A percentile compares a stretch with the other conserved stretches of the same genome.
Conservation (phyloP, 2,797 vertebrate genomes). For the Xiphophorus birchmanni region DNA sequence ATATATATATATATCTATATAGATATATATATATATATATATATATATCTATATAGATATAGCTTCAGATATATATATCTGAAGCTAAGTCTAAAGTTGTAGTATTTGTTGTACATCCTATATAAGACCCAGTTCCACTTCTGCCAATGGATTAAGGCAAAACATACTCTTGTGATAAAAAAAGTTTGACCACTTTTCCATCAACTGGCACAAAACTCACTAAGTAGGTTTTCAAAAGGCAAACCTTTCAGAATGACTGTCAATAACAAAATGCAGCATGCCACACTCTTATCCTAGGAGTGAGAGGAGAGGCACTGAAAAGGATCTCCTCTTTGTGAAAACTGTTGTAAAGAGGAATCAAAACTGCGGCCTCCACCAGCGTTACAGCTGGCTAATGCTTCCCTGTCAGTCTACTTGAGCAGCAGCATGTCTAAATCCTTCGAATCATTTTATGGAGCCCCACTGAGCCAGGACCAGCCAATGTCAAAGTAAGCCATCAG, state of each 20-base stretch:
- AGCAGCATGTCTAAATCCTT: slow-evolving; percentile 41
- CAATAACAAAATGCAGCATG: background rate
- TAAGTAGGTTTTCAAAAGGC: background rate
- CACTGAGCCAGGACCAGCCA: slow-evolving; percentile 58
- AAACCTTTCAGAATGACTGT: background rate
- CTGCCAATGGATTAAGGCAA: background rate
- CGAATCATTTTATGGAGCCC: slow-evolving; percentile 35
- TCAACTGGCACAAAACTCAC: background rate
- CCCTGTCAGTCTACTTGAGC: slow-evolving; percentile 52
- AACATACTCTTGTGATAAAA: background rate
- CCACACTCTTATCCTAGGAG: background rate
- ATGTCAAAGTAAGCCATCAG: slow-evolving; percentile 72
- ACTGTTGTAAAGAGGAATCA: slow-evolving; percentile 5
- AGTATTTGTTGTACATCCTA: background rate
- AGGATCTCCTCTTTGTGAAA: background rate
- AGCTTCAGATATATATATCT: background rate
- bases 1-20: no score
- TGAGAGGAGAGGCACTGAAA: background rate
- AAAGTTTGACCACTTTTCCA: background rate
- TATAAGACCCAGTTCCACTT: background rate
- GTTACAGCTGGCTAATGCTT: slow-evolving; percentile 29
- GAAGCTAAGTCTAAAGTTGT: background rate
- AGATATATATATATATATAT: no score
- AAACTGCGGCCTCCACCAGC: slow-evolving; percentile 27
- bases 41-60: no score